Base-by-base conservation (phyloP, 2,113 vertebrate species). In the Nesoenas mayeri region DNA sequence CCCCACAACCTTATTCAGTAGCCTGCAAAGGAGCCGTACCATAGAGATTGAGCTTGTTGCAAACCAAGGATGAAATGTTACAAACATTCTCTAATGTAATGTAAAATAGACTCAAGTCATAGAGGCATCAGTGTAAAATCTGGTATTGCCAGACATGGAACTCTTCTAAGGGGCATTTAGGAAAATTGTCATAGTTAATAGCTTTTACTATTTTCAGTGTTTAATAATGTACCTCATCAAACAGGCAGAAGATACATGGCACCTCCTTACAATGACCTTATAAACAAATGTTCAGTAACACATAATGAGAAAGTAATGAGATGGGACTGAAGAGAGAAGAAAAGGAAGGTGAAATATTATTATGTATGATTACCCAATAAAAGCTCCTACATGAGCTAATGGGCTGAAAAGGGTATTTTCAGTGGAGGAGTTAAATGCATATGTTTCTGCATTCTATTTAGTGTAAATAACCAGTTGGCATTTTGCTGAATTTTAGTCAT, bases 281-380 rank as follows among this genome's bases (percentile, higher is more conserved):
- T 56, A 91, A 92, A 93, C 65, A 91, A 91, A 90, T 21, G 32
- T 62, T 91, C 64, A 71, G 54, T 77, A 83, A 70, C 22, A 71
- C 5, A 51, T 57, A 89, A 72, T 78, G 67, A 88, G 71, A 83
- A 89, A 82, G 9, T 79, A 85, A 92, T 44, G 61, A 93, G 47
- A 89, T 50, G 14, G 70, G 81, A 72, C 62, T 34, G 50, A 92
- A 86, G 3, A 86, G 13, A 69, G 44, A 85, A 80, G 58, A 92
- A 92, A 91, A 13, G n/a, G 60, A 89, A 90, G 67, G 70, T 89
- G 71, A 91, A 88, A 88, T 91, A 71, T 70, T 91, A 50, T 71
- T 91, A 48, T 61, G 19, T 79, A 57, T 54, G 44, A 66, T 38
- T 89, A 85, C 10, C 62, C 40, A 91, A n/a, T 65, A 83, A 80